phyloP scores from a whole-genome alignment of 2,797 vertebrate species.

The Dipus sagitta region DNA sequence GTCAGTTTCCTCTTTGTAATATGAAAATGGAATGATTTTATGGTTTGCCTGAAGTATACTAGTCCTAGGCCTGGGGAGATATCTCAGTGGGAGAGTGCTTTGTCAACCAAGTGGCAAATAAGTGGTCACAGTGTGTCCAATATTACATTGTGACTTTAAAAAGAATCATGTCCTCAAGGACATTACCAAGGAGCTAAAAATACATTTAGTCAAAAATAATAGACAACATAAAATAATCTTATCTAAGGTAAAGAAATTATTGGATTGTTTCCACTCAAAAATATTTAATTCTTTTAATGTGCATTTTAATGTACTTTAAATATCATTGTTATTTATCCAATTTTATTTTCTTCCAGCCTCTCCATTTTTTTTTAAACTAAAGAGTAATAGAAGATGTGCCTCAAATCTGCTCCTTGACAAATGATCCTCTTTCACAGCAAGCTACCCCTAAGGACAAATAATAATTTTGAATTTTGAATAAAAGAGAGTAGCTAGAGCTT shows the following conservation, averaged over 20 bases:
- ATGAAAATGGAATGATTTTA: background rate
- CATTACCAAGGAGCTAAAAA: background rate
- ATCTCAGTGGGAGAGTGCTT: background rate
- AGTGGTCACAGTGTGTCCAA: background rate
- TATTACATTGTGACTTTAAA: background rate
- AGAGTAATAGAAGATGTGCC: background rate
- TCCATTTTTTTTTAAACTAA: background rate
- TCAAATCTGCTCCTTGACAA: background rate
- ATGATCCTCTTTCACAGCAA: slow-evolving; percentile 43
- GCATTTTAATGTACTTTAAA: background rate
- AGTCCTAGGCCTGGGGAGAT: background rate
- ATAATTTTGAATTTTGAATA: slow-evolving; percentile 37
- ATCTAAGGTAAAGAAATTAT: background rate
- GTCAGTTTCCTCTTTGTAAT: background rate
- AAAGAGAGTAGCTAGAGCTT: background rate
- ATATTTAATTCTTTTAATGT: slow-evolving; percentile 14
- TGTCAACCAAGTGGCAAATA: background rate
- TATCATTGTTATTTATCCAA: background rate
- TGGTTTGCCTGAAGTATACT: background rate
- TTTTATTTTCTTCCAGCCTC: background rate
- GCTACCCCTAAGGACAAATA: slow-evolving; percentile 45
- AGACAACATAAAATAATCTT: background rate
- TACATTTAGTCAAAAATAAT: background rate
- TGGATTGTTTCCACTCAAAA: slow-evolving; percentile 20
- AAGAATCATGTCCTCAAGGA: background rate